Base-by-base conservation (phyloP, 2,797 vertebrate species). In the Girardinus metallicus region DNA sequence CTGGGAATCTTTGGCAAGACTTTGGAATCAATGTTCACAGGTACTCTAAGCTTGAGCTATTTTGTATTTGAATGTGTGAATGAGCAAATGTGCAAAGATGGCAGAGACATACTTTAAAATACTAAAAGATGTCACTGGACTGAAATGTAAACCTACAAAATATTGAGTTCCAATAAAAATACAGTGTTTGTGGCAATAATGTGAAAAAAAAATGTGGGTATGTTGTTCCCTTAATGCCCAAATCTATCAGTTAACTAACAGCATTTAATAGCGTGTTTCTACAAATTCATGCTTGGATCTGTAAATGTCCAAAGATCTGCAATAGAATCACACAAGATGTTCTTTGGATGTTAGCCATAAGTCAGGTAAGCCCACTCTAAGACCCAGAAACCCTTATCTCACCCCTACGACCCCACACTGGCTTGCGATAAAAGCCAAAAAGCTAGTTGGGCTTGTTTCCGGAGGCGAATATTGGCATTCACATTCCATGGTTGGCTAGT, bases 401-500 rank as follows among this genome's bases (percentile, higher is more conserved):
- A 71, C 43, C 41, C n/a, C 41, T 29, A 29, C 16, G 3, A 71
- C 29, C 26, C 16, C 2, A n/a, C 68, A 44, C 68, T 71, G 26
- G 41, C 55, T 73, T 47, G 72, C 80, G 80, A 79, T 82, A 86
- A 88, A 88, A 87, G 73, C 85, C 80, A 60, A 87, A 87, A 83
- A 44, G 68, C 74, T 44, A 23, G 43, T 87, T 82, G 23, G 73
- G 71, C 76, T 80, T 12, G 83, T 88, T 93, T 94, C 86, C 87
- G 57, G 89, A 92, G 88, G 83, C 81, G 85, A 90, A 89, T 88
- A 91, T 91, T 86, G 84, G 84, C 76, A 85, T 88, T 87, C 71
- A 57, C 88, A 91, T 92, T 93, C 88, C 88, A 23, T 13, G 26
- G 76, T 72, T 85, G 29, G 83, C 83, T 93, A 89, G 83, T 93